Evolutionary conservation across 2,888 invertebrate species (phyloP).

Genomic region (Prenolepis imparis): DNA sequence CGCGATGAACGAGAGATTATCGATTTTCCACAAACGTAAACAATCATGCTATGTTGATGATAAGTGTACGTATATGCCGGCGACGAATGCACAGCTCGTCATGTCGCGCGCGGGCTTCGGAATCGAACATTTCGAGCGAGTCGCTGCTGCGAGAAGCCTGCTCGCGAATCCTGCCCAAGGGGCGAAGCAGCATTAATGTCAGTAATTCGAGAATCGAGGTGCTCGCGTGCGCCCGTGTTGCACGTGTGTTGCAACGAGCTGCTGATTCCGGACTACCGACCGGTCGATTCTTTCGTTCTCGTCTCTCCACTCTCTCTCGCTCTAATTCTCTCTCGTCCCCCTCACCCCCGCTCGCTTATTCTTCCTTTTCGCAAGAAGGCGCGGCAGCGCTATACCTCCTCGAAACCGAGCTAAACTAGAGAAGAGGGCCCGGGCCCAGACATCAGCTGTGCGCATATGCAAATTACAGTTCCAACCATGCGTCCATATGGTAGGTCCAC

Average conservation of each 20-base stretch:
- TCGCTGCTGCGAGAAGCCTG: slow-evolving; percentile 54
- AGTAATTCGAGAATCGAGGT: slow-evolving; percentile 75
- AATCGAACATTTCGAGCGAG: slow-evolving; percentile 51
- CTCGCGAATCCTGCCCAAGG: slow-evolving; percentile 64
- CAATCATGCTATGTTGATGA: not conserved
- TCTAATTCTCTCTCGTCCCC: slow-evolving; percentile 37
- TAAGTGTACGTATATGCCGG: not conserved
- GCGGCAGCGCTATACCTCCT: slow-evolving; percentile 46
- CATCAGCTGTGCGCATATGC: slow-evolving; percentile 78
- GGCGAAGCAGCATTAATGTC: slow-evolving; percentile 70
- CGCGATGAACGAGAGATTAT: not conserved
- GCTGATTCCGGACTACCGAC: slow-evolving; percentile 72
- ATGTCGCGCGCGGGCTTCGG: slow-evolving; percentile 42
- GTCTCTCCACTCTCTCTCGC: slow-evolving; percentile 1
- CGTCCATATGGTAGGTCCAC: slow-evolving; percentile 76
- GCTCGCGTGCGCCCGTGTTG: slow-evolving; percentile 77
- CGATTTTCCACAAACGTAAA: not conserved
- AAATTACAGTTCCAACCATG: slow-evolving; percentile 76
- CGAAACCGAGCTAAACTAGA: slow-evolving; percentile 62
- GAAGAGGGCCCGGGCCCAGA: slow-evolving; percentile 64
- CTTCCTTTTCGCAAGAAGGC: slow-evolving; percentile 38
- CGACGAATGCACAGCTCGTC: not conserved
- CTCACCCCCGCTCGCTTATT: not conserved
- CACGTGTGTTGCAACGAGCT: slow-evolving; percentile 78
- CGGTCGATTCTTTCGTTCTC: slow-evolving; percentile 40